Conservation (phyloP, 1,140 invertebrate genomes). For the Potamilus streckersoni region DNA sequence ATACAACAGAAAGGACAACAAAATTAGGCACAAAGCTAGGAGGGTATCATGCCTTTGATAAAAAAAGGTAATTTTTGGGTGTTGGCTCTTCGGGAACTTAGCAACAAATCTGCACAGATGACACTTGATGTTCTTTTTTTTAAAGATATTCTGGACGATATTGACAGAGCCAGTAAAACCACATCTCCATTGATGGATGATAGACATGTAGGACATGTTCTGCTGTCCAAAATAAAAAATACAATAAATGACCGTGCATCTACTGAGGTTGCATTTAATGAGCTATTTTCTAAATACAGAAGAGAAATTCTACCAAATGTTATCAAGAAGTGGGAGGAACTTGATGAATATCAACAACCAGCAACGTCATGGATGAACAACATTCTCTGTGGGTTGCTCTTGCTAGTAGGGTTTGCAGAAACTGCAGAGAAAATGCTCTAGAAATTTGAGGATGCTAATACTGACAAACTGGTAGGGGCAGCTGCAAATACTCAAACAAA, state of each 20-base stretch:
- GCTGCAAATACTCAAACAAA: neutral
- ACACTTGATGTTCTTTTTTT: conserved; percentile 7
- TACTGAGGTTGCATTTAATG: conserved; percentile 8
- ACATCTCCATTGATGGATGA: neutral
- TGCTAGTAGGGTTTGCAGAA: neutral
- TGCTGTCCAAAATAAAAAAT: conserved; percentile 11
- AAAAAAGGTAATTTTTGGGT: neutral
- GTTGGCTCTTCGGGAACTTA: neutral
- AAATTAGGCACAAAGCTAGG: neutral
- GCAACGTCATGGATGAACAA: neutral
- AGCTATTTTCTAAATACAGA: conserved; percentile 4
- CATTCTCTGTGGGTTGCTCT: conserved; percentile 5
- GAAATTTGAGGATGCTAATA: neutral
- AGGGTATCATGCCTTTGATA: neutral
- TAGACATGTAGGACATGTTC: neutral
- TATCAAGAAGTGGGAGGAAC: neutral
- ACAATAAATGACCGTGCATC: conserved; percentile 9
- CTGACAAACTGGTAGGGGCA: neutral
- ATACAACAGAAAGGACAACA: conserved; percentile 8
- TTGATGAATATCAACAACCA: neutral
- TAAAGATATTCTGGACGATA: neutral
- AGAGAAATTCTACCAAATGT: neutral
- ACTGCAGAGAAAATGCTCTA: neutral
- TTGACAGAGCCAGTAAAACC: neutral
- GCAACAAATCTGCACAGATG: conserved; percentile 3